These are phyloP conservation scores for Eulemur albifrons DNA, from an alignment of 2,797 vertebrate genomes.

Conservation along the genomic window DNA sequence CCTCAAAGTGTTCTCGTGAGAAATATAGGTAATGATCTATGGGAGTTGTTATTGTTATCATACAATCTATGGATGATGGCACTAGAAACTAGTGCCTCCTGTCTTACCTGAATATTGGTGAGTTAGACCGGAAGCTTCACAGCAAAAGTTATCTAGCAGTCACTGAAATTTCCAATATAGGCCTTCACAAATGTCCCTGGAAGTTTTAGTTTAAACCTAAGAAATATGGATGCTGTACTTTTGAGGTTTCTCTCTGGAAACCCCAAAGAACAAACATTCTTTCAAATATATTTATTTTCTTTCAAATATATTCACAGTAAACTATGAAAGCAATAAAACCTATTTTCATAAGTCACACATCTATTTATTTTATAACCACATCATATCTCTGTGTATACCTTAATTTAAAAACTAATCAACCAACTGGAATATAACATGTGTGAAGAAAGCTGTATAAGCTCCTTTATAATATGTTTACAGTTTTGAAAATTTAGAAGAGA, in stretches of 20 bases:
- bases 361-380: background rate
- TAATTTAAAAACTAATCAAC: constrained; percentile 33
- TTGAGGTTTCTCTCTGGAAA: background rate
- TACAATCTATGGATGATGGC: background rate
- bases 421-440: background rate
- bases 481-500: background rate
- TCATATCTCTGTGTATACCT: background rate
- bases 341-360: background rate
- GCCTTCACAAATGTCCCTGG: background rate
- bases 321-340: constrained; percentile 21
- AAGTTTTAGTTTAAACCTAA: background rate
- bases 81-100: background rate
- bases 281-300: background rate
- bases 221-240: background rate
- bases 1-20: background rate
- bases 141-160: background rate
- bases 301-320: background rate
- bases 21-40: background rate
- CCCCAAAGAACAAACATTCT: background rate
- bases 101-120: background rate
- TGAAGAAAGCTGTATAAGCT: background rate
- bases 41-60: background rate
- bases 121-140: background rate
- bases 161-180: background rate
- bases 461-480: background rate